Base-by-base conservation (phyloP, 2,797 vertebrate genomes). In the Spondyliosoma cantharus region DNA sequence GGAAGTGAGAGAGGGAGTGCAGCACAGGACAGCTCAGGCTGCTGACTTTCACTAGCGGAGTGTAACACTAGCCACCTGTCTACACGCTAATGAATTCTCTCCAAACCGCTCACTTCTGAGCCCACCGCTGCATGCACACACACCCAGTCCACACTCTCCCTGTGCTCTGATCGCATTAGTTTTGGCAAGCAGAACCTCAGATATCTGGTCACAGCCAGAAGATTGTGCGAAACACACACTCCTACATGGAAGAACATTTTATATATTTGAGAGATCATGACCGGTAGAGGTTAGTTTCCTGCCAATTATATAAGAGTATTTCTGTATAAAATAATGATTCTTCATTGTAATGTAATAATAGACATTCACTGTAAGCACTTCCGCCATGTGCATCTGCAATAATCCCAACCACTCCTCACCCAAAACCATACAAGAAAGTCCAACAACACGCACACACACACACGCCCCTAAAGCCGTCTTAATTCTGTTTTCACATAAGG, bases 1-100 rank as follows among this genome's bases (percentile, higher is more conserved):
- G 67, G 46, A 49, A 46, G 72, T n/a, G 77, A 69, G 81, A 80
- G 85, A 81, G 81, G 25, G 79, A 67, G 83, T 43, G 32, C 57
- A 79, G 85, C 80, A 88, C 87, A 79, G 85, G 81, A 88, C 87
- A 86, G 84, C 87, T 74, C 46, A 2, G 74, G 86, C 92, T 90
- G 90, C 86, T 85, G 92, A 93, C 92, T 93, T 93, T 94, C 90
- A 89, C 92, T 89, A 42, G 83, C 86, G 83, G 77, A 90, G 90
- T 91, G 94, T 94, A 95, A 96, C 78, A 90, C 86, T 92, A 95
- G 93, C 83, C 93, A 94, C 94, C 94, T 94, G 93, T 93, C 94
- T 92, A 91, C 90, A 88, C 77, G 6, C 92, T 95, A 95, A 95
- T 95, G 94, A 95, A 95, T 95, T 95, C 94, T 87, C 91, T 83